A percentile compares a stretch with the other conserved stretches of the same genome.
These are phyloP conservation scores for Rhea pennata DNA, from an alignment of 2,113 vertebrate genomes.

Conservation along the genomic window DNA sequence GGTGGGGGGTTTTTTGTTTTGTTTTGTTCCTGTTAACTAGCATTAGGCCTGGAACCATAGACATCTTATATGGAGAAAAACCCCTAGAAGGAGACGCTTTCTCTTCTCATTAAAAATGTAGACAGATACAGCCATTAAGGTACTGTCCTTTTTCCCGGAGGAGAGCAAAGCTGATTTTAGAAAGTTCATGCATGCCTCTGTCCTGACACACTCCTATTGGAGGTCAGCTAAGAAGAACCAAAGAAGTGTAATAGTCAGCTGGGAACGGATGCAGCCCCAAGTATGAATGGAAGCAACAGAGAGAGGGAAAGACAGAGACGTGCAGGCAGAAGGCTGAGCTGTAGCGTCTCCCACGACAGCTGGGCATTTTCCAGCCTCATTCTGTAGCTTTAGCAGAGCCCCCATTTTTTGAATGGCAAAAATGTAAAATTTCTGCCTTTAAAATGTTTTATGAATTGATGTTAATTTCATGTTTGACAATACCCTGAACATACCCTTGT, in stretches of 20 bases:
- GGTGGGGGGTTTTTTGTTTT: not conserved
- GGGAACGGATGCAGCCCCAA: rapidly evolving
- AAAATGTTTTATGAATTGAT: too few relatives aligned
- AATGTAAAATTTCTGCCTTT: too few relatives aligned
- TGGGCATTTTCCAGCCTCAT: too few relatives aligned
- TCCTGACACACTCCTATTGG: not conserved
- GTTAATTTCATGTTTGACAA: too few relatives aligned
- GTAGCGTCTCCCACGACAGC: too few relatives aligned
- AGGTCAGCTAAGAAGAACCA: not conserved
- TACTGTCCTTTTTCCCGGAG: not conserved
- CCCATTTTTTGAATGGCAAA: too few relatives aligned
- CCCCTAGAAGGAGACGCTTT: not conserved
- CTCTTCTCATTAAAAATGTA: not conserved
- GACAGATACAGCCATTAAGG: not conserved
- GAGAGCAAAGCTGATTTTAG: not conserved
- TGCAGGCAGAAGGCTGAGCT: not conserved
- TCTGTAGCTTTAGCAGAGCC: too few relatives aligned
- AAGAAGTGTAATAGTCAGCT: not conserved
- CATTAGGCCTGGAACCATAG: not conserved
- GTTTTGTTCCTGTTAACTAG: not conserved
- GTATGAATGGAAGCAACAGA: not conserved
- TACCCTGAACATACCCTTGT: too few relatives aligned
- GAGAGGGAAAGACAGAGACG: not conserved
- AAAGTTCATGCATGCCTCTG: not conserved
- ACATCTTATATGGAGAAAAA: not conserved